Percentiles rank a stretch among this genome's conserved stretches.
Conservation (phyloP, 1,140 invertebrate genomes). For the Drosophila nasuta region DNA sequence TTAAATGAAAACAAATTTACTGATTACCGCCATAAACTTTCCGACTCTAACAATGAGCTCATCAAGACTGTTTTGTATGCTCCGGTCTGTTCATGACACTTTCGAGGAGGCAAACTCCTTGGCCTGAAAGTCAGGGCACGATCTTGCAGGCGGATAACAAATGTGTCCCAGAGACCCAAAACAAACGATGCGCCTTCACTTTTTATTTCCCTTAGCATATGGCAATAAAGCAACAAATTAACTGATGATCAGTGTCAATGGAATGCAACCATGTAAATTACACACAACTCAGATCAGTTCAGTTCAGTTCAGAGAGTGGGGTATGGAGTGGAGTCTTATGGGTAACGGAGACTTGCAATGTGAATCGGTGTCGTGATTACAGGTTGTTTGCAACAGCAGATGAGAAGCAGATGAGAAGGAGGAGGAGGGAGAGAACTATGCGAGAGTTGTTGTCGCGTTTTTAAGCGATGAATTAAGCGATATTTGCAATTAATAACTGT, state of each 20-base stretch:
- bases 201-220: conserved; percentile 54
- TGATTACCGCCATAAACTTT: neutral
- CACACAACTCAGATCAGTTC: conserved; percentile 9
- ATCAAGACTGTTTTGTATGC: neutral
- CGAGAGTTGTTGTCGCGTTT: conserved; percentile 76
- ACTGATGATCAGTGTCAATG: conserved; percentile 84
- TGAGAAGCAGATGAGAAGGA: conserved; percentile 19
- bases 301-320: neutral
- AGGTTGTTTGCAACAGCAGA: conserved; percentile 68
- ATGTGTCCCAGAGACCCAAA: conserved; percentile 81
- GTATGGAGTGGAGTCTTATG: conserved; percentile 3
- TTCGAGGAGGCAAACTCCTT: conserved; percentile 28
- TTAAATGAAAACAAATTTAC: neutral
- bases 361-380: conserved; percentile 78
- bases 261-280: conserved; percentile 83
- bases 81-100: conserved; percentile 1
- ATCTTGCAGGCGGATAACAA: conserved; percentile 62
- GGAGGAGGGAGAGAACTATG: conserved; percentile 44
- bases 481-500: conserved; percentile 84
- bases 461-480: conserved; percentile 84
- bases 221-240: conserved; percentile 81
- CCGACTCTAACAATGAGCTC: conserved; percentile 14
- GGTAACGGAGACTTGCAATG: conserved; percentile 32
- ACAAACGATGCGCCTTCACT: conserved; percentile 80
- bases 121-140: conserved; percentile 27